Base-by-base conservation (phyloP, 2,888 invertebrate genomes). In the Gymnoscelis rufifasciata region DNA sequence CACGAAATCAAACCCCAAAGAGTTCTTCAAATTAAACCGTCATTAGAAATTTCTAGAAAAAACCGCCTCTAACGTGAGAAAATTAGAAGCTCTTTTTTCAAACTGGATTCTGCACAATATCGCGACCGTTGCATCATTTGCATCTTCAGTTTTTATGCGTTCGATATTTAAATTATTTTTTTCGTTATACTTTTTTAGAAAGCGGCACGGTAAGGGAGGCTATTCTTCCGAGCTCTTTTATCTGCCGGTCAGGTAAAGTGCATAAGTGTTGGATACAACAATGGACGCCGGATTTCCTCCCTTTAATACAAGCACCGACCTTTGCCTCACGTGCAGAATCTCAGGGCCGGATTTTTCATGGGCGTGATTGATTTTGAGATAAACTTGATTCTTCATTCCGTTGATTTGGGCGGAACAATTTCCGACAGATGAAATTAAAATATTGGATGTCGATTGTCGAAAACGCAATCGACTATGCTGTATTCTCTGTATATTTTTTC, bases 361-460 rank as follows among this genome's bases (percentile, higher is more conserved):
- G 88, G 88, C 84, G 88, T 88, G 82, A 88, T 88, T 74, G 88
- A 88, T 88, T 83, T 80, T 69, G 69, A 83, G 84, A 87, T 86
- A 84, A 71, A 66, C 73, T 80, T 72, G 68, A 73, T 74, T 72
- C 66, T 56, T 63, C 64, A 59, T 65, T 62, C 59, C 64, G 72
- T 66, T 71, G 69, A 70, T 67, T 71, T 56, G 43, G 51, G 66
- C 64, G 65, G 72, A 71, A 71, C 68, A 68, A 60, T 66, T 73
- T 54, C 51, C 55, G 65, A 71, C 35, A 35, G 35, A 63, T 53
- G 54, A 52, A 48, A 64, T 60, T 62, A 58, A 52, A 64, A 58
- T 49, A 48, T 35, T 30, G 38, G 53, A 53, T 60, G 52, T 52
- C 53, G 51, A 57, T 56, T 38, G 46, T 33, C 42, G n/a, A n/a